Evolutionary conservation across 2,888 invertebrate genomes (phyloP).

Genomic region (Merodon equestris): DNA sequence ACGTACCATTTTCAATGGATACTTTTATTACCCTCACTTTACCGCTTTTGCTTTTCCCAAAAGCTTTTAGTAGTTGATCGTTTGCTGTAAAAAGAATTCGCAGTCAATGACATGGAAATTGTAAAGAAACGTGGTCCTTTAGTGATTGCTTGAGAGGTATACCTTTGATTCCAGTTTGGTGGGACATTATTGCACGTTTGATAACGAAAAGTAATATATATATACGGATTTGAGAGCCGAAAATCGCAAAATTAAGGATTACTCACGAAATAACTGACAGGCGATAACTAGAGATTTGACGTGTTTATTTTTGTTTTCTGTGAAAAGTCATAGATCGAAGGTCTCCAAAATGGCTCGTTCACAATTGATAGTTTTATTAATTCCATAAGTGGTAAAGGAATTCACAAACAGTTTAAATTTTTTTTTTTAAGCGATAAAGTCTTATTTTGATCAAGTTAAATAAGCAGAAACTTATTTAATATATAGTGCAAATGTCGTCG

Average conservation of each 20-base stretch:
- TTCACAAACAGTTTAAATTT: too few species aligned
- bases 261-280: conserved; percentile 44
- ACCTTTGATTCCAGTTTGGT: conserved; percentile 95
- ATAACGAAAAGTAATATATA: conserved; percentile 43
- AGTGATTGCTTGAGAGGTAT: conserved; percentile 66
- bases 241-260: conserved; percentile 29
- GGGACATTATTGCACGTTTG: conserved; percentile 84
- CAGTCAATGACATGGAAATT: too few species aligned
- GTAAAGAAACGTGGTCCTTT: not conserved
- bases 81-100: conserved; percentile 83
- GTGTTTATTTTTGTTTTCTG: conserved; percentile 45
- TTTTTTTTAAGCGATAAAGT: too few species aligned
- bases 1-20: conserved; percentile 90
- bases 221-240: not conserved
- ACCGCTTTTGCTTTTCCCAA: conserved; percentile 88
- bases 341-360: conserved; percentile 28
- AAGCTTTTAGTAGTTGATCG: conserved; percentile 88
- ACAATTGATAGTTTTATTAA: not conserved
- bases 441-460: too few species aligned
- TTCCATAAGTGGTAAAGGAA: too few species aligned
- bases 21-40: conserved; percentile 90
- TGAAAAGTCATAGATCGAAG: conserved; percentile 1
- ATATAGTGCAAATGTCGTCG: too few species aligned
- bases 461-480: too few species aligned
- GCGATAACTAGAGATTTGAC: conserved; percentile 40